Evolutionary conservation across 2,888 invertebrate species (phyloP).

Genomic region (Empis livida): DNA sequence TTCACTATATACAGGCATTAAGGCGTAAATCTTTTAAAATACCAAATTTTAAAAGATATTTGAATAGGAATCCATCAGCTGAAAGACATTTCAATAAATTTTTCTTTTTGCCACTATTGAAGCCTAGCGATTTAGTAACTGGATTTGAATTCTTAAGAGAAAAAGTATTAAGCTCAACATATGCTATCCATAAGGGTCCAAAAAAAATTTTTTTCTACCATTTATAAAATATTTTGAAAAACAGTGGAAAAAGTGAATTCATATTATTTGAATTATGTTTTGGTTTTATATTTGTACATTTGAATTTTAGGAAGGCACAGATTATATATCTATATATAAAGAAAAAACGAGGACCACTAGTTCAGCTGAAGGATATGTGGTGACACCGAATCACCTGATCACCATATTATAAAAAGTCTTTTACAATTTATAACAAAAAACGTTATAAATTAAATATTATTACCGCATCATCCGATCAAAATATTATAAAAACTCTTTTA

Average conservation of each 20-base stretch:
- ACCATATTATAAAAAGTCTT: no score
- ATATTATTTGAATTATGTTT: background rate
- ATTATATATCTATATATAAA: background rate
- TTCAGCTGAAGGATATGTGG: background rate
- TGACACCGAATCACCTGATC: no score
- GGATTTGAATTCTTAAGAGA: constrained; percentile 5
- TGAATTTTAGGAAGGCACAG: background rate
- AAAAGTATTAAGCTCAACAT: background rate
- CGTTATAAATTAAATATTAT: no score
- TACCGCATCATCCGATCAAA: no score
- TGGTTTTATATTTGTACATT: background rate
- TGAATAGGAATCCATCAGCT: constrained; percentile 5
- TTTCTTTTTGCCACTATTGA: constrained; percentile 5
- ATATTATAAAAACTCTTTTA: no score
- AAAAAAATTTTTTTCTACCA: background rate
- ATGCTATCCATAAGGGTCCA: background rate
- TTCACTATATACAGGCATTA: constrained; percentile 5
- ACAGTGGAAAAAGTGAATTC: no score
- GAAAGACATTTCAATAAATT: constrained; percentile 6
- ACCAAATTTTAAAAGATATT: constrained; percentile 3
- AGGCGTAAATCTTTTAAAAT: constrained; percentile 2
- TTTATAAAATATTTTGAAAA: no score
- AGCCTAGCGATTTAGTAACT: constrained; percentile 2
- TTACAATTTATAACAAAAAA: no score
- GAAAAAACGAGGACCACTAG: background rate